Conservation (phyloP, 2,888 invertebrate genomes). For the Serripes groenlandicus region DNA sequence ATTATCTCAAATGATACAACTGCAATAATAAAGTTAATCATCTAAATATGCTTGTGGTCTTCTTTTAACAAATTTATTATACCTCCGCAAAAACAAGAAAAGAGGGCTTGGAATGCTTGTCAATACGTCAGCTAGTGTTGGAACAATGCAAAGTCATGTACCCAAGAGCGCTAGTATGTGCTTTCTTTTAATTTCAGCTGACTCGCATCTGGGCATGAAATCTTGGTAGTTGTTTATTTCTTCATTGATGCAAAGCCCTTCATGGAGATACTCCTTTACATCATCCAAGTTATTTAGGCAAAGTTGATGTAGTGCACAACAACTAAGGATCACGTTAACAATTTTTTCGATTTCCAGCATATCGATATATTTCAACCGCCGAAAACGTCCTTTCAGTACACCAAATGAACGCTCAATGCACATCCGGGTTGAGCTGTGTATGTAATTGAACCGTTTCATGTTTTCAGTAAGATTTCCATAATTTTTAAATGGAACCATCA, state of each 20-base stretch:
- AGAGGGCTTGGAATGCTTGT: too few relatives aligned
- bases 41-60: too few relatives aligned
- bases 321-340: conserved; percentile 40
- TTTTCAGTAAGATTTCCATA: conserved; percentile 48
- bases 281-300: conserved; percentile 31
- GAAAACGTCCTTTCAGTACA: conserved; percentile 52
- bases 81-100: too few relatives aligned
- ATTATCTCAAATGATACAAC: too few relatives aligned
- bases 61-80: too few relatives aligned
- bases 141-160: neutral
- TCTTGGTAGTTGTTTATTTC: neutral
- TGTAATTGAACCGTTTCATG: conserved; percentile 45
- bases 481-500: conserved; percentile 58
- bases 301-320: conserved; percentile 62
- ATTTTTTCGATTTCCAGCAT: conserved; percentile 22
- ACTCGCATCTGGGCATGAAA: neutral
- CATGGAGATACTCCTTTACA: conserved; percentile 4
- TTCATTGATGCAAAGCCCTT: neutral
- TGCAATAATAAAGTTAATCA: too few relatives aligned
- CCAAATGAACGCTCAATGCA: conserved; percentile 50
- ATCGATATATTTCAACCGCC: conserved; percentile 34
- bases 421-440: conserved; percentile 31
- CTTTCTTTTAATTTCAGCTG: neutral
- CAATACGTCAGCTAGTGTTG: neutral
- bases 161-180: neutral